These are phyloP conservation scores for Bubo blakistoni DNA, from an alignment of 2,113 vertebrate genomes.

Conservation along the genomic window DNA sequence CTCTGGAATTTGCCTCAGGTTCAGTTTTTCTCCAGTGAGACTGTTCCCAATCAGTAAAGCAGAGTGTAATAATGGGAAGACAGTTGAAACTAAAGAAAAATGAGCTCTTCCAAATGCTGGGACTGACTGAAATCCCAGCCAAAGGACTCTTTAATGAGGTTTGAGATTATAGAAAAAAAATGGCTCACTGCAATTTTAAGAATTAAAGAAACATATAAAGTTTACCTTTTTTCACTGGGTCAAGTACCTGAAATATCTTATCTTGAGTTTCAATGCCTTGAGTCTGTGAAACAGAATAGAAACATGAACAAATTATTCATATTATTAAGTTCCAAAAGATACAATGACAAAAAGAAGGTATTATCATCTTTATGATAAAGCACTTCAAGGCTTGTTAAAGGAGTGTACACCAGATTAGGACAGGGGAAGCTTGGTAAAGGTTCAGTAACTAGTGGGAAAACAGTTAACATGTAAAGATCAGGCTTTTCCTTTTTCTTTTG, in stretches of 20 bases:
- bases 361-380: not conserved
- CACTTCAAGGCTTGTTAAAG: not conserved
- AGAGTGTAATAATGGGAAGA: not conserved
- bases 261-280: not conserved
- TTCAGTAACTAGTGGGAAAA: not conserved
- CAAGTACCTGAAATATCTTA: conserved; percentile 6
- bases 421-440: not conserved
- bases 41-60: not conserved
- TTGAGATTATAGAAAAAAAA: not conserved
- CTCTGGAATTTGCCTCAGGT: not conserved
- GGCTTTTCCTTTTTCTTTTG: not conserved
- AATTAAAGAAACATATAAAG: not conserved
- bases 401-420: not conserved
- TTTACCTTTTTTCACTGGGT: conserved; percentile 35
- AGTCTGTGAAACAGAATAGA: conserved; percentile 30
- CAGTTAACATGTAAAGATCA: not conserved
- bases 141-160: not conserved
- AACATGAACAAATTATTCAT: not conserved
- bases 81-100: not conserved
- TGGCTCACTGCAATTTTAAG: not conserved
- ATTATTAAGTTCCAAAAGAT: not conserved
- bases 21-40: not conserved
- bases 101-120: not conserved
- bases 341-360: not conserved
- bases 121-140: not conserved